Evolutionary conservation across 2,113 vertebrate genomes (phyloP), one percentile per base, ranked within the genome.

Genomic region (Pluvialis apricaria): DNA sequence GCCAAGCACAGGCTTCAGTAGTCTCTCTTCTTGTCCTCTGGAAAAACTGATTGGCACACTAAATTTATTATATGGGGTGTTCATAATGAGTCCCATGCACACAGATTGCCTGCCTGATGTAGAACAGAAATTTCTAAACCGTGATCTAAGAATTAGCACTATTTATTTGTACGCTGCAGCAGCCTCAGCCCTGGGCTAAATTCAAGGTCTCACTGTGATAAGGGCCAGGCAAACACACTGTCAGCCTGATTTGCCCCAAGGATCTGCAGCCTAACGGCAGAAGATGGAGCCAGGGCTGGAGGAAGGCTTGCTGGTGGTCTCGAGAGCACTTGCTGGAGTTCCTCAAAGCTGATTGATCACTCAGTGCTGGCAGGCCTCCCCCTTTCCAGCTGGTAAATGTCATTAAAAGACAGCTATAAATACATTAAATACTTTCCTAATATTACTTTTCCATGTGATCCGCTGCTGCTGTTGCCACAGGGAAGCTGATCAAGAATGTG

Each of bases 371-470:
- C 95, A 94, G 87, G 64, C 92, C 86, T 87, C 79, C 95, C 93
- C 94, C 89, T 96, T 95, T 82, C 86, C 97, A 97, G 93, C 95
- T 96, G 97, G 91, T 92, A 96, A 96, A 97, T 96, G 82, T 96
- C 93, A 97, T 97, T 96, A 95, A 95, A 92, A 97, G 96, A 95
- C 95, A 97, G 95, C 95, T 96, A 95, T 94, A 96, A 95, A 96
- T 97, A 94, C 82, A 81, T 95, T 95, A 96, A 96, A 97, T 97
- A 95, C 93, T 97, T 97, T 97, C 87, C 95, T 94, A 94, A 94
- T 92, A 93, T 92, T 97, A 93, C 92, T 93, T 94, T 93, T 97
- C 94, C 85, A 71, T 96, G 93, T 92, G 92, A 96, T 97, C 88
- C 4, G 9, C 85, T 93, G 94, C 96, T 95, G 91, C 91, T 96